Evolutionary conservation across 2,797 vertebrate species (phyloP).

Genomic region (Acanthurus lineatus): DNA sequence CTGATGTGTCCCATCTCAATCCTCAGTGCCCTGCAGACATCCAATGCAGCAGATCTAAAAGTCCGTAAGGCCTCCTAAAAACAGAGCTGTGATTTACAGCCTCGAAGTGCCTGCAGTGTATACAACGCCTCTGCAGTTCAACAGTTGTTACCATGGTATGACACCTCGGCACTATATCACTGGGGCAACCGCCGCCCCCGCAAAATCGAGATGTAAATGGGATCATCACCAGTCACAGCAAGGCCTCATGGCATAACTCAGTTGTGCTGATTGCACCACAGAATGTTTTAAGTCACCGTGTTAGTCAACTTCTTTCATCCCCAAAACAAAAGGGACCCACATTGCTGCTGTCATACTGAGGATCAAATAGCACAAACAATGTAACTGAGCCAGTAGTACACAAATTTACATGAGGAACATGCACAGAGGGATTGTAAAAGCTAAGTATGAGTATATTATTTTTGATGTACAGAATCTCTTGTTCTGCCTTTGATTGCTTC

Average conservation of each 20-base stretch:
- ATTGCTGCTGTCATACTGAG: not conserved
- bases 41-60: slow-evolving; percentile 26
- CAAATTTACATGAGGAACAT: not conserved
- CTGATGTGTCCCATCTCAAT: slow-evolving; percentile 13
- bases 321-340: not conserved
- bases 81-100: slow-evolving; percentile 73
- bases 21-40: slow-evolving; percentile 20
- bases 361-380: not conserved
- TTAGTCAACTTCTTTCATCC: not conserved
- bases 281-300: not conserved
- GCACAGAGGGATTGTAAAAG: not conserved
- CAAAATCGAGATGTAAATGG: slow-evolving; percentile 53
- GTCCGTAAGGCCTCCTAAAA: slow-evolving; percentile 62
- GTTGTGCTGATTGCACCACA: slow-evolving; percentile 19
- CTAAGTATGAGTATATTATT: not conserved
- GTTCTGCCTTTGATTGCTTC: not conserved
- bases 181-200: slow-evolving; percentile 44
- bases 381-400: not conserved
- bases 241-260: slow-evolving; percentile 27
- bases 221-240: slow-evolving; percentile 49
- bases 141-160: slow-evolving; percentile 69
- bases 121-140: slow-evolving; percentile 60
- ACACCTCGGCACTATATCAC: slow-evolving; percentile 67
- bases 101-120: slow-evolving; percentile 67
- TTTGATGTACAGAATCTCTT: slow-evolving; percentile 1